These are phyloP conservation scores for Dusona sp. DNA, from an alignment of 2,888 invertebrate genomes.

Conservation along the genomic window DNA sequence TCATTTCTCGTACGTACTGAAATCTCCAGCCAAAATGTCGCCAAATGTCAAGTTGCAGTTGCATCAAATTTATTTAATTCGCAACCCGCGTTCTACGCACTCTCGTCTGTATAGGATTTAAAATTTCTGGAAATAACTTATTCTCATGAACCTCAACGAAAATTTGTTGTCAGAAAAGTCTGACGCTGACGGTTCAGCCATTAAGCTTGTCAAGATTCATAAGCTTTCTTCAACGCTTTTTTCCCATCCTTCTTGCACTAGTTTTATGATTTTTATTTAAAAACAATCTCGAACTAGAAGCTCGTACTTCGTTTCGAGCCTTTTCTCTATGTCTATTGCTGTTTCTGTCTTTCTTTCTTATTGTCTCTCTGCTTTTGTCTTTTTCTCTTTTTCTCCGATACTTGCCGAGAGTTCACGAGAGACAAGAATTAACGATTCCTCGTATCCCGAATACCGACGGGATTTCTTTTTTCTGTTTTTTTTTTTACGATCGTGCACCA, in stretches of 20 bases:
- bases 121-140: neutral
- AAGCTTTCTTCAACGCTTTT: neutral
- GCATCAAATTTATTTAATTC: neutral
- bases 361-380: neutral
- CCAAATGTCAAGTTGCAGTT: slow-evolving; percentile 11
- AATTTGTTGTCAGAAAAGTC: neutral
- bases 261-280: neutral
- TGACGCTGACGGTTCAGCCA: neutral
- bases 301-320: slow-evolving; percentile 33
- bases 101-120: neutral
- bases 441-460: slow-evolving; percentile 70
- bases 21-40: neutral
- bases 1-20: slow-evolving; percentile 9
- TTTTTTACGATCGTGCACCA: slow-evolving; percentile 66
- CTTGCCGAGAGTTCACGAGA: slow-evolving; percentile 51
- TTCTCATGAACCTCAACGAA: neutral
- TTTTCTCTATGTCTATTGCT: slow-evolving; percentile 6
- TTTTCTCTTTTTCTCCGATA: neutral
- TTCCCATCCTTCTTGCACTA: neutral
- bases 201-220: neutral
- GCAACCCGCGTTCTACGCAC: neutral
- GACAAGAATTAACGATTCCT: slow-evolving; percentile 72
- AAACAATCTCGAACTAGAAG: neutral
- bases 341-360: slow-evolving; percentile 2
- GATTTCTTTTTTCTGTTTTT: slow-evolving; percentile 66